Base-by-base conservation (phyloP, 2,888 invertebrate species). In the Caenorhabditis doughertyi region DNA sequence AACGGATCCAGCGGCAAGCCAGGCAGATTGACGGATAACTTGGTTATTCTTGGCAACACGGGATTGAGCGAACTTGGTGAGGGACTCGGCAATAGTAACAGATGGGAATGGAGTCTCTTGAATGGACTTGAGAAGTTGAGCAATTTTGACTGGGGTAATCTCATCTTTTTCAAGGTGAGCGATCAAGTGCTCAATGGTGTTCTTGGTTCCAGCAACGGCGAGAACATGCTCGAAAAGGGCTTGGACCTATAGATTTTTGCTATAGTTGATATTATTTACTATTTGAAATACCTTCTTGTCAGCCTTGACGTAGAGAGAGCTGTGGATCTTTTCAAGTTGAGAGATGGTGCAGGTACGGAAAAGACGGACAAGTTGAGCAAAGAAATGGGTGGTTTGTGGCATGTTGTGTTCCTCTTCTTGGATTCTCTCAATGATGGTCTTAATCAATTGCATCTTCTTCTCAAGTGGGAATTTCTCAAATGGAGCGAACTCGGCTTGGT, bases 361-460 rank as follows among this genome's bases (percentile, higher is more conserved):
- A 72, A 89, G 51, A 49, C 86, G 77, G 62, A 91, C 89, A 70
- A 90, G 85, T 55, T 86, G 83, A 42, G 82, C 84, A 49, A 89
- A 79, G 42, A 85, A 80, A 23, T 85, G 76, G 42, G 80, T 64
- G 47, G 82, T 83, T 58, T 84, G 85, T 74, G 77, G 81, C 65
- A 70, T 79, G 85, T 84, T 72, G 65, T 88, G 60, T 73, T 81
- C 76, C 51, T 58, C 29, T 60, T 82, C 81, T 44, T 82, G 73
- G 64, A 85, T 64, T 60, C 86, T 79, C 65, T 83, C 68, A 29
- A 84, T 77, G 67, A 84, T 62, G 39, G 68, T 60, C 42, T 76
- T 70, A 58, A 85, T 79, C 71, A 72, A 25, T 42, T 84, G 64
- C n/a, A 85, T 71, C 79, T 84, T 87, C 82, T 84, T 84, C 49